Conservation (phyloP, 2,797 vertebrate species). For the Podarcis siculus region DNA sequence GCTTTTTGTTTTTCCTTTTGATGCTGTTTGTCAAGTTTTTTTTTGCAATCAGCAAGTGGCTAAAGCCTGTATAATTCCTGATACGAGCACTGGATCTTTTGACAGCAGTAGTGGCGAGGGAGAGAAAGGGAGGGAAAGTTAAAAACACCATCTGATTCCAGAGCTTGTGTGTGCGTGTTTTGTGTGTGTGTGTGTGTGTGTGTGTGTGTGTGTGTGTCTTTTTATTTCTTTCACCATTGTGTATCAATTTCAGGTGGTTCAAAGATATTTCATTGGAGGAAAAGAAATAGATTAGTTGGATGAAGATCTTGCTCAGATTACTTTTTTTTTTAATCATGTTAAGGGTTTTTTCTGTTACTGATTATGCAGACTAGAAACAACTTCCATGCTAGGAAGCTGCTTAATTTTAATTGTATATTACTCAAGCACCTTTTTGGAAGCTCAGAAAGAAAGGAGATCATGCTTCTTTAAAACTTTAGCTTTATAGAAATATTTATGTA, state of each 20-base stretch:
- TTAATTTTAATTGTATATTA: slow-evolving; percentile 88
- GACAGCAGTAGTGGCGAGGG: slow-evolving; percentile 66
- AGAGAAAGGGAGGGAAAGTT: slow-evolving; percentile 68
- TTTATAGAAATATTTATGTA: slow-evolving; percentile 92
- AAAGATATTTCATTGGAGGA: slow-evolving; percentile 61
- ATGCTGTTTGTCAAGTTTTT: slow-evolving; percentile 78
- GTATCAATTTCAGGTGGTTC: slow-evolving; percentile 74
- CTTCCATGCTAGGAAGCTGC: slow-evolving; percentile 82
- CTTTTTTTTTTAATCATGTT: slow-evolving; percentile 74
- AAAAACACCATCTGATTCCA: slow-evolving; percentile 76
- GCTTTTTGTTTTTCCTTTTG: slow-evolving; percentile 81
- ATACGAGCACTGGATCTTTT: slow-evolving; percentile 82
- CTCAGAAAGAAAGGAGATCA: slow-evolving; percentile 83
- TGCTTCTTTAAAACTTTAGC: slow-evolving; percentile 87
- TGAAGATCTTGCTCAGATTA: slow-evolving; percentile 79
- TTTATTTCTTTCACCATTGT: slow-evolving; percentile 71
- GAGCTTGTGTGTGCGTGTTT: slow-evolving; percentile 65
- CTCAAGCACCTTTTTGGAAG: slow-evolving; percentile 90
- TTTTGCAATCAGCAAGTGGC: slow-evolving; percentile 75
- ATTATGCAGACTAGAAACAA: slow-evolving; percentile 85
- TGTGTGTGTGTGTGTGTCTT: slow-evolving; percentile 65
- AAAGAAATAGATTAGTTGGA: slow-evolving; percentile 75
- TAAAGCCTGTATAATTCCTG: slow-evolving; percentile 73
- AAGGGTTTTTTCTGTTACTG: slow-evolving; percentile 82
- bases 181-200: slow-evolving; percentile 66